phyloP scores from a whole-genome alignment of 2,888 invertebrate species.

The Lacanobia oleracea region DNA sequence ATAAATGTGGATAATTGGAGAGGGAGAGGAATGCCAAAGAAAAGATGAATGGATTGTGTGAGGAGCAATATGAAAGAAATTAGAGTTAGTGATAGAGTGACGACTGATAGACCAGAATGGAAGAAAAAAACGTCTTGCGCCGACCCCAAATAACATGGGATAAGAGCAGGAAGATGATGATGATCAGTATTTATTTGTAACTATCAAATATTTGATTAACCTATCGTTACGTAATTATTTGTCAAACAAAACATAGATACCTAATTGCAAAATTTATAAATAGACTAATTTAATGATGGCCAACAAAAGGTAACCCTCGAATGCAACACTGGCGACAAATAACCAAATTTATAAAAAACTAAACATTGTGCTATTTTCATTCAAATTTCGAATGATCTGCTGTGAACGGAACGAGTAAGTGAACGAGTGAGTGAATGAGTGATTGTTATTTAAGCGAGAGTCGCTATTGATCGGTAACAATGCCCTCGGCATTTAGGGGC shows the following conservation, averaged over 20 bases:
- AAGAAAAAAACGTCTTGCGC: no score
- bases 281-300: background rate
- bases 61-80: no score
- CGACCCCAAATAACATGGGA: no score
- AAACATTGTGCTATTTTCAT: conserved; percentile 52
- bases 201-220: no score
- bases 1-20: no score
- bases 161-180: no score
- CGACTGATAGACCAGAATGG: no score
- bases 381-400: conserved; percentile 45
- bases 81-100: no score
- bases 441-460: conserved; percentile 66
- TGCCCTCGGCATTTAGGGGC: conserved; percentile 42
- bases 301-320: background rate
- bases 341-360: conserved; percentile 38
- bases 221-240: conserved; percentile 2
- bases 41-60: no score
- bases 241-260: no score
- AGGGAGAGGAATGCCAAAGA: no score
- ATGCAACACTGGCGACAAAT: conserved; percentile 4
- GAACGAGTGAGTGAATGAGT: conserved; percentile 59
- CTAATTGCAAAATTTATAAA: background rate
- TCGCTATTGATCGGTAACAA: conserved; percentile 68
- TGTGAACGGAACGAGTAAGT: conserved; percentile 29
- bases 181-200: background rate